Evolutionary conservation across 2,888 invertebrate genomes (phyloP), one percentile per base, ranked within the genome.

Genomic region (Leptogaster cylindrica): DNA sequence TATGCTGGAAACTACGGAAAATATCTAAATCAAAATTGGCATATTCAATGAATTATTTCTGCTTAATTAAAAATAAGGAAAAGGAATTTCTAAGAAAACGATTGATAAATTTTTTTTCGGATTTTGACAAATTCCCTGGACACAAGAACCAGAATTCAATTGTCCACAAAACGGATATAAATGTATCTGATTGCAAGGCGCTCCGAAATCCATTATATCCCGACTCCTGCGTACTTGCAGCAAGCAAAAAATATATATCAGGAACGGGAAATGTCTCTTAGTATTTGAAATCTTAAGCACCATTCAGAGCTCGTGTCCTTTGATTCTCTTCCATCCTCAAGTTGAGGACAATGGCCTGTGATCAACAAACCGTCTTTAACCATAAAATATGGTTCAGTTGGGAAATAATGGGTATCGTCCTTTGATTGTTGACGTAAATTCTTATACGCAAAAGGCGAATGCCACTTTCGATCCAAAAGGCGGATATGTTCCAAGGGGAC

Each of bases 81-180:
- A n/a, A n/a, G n/a, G n/a, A n/a, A n/a, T n/a, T n/a, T n/a, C n/a
- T n/a, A n/a, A n/a, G n/a, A n/a, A n/a, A n/a, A n/a, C n/a, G n/a
- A n/a, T n/a, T n/a, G n/a, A n/a, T n/a, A n/a, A n/a, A n/a, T n/a
- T n/a, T n/a, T n/a, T n/a, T n/a, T n/a, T n/a, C n/a, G n/a, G n/a
- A n/a, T n/a, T n/a, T n/a, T n/a, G n/a, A n/a, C n/a, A n/a, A n/a
- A n/a, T n/a, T 46, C 0, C 23, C 20, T 8, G 8, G 23, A n/a
- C 10, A 8, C 20, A 16, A 20, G 12, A 20, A 52, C 16, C 20
- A 31, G 52, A 52, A 36, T 14, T 55, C 36, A 39, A 55, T 55
- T 55, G 55, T 55, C 23, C 39, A 55, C 23, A 55, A 55, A 55
- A 23, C 55, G 55, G 55, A 55, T 55, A 36, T 55, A 55, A 55